A percentile compares a stretch with the other conserved stretches of the same genome.
Conservation (phyloP, 2,888 invertebrate genomes). For the Drosophila subsilvestris region DNA sequence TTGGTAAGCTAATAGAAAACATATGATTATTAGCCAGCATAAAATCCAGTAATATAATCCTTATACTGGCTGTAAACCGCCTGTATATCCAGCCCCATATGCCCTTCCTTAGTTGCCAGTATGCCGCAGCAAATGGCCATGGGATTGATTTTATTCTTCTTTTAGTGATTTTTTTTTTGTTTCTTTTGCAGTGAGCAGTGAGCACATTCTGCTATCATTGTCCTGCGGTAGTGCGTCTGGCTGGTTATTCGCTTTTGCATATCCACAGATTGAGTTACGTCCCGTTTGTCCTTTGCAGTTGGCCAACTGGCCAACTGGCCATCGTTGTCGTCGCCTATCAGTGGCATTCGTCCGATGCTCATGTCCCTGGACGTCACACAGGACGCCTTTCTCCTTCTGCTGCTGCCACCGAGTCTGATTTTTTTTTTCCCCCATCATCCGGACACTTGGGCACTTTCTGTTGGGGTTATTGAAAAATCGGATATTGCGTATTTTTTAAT, state of each 20-base stretch:
- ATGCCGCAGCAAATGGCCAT: slow-evolving; percentile 39
- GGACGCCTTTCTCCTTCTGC: slow-evolving; percentile 24
- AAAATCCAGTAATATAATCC: too few species aligned
- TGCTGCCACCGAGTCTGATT: slow-evolving; percentile 3
- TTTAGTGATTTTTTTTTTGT: slow-evolving; percentile 21
- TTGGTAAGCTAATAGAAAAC: too few species aligned
- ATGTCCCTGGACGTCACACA: slow-evolving; percentile 35
- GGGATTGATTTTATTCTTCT: slow-evolving; percentile 36
- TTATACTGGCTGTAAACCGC: too few species aligned
- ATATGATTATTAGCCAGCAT: too few species aligned
- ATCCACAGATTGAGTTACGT: slow-evolving; percentile 70
- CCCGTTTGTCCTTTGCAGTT: slow-evolving; percentile 46
- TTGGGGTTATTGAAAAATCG: slow-evolving; percentile 61
- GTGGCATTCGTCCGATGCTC: slow-evolving; percentile 45
- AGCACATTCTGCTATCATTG: slow-evolving; percentile 48
- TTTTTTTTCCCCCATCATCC: background rate
- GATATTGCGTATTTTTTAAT: slow-evolving; percentile 68
- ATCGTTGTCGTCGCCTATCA: slow-evolving; percentile 49
- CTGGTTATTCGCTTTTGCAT: slow-evolving; percentile 53
- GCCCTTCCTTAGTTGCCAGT: slow-evolving; percentile 16
- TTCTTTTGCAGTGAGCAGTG: slow-evolving; percentile 7
- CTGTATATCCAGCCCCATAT: background rate
- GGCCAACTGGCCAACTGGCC: too few species aligned
- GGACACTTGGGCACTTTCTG: background rate
- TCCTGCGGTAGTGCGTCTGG: slow-evolving; percentile 51